Percentiles rank a stretch among this genome's conserved stretches.
These are phyloP conservation scores for Pandemis corylana DNA, from an alignment of 2,888 invertebrate genomes.

Conservation along the genomic window DNA sequence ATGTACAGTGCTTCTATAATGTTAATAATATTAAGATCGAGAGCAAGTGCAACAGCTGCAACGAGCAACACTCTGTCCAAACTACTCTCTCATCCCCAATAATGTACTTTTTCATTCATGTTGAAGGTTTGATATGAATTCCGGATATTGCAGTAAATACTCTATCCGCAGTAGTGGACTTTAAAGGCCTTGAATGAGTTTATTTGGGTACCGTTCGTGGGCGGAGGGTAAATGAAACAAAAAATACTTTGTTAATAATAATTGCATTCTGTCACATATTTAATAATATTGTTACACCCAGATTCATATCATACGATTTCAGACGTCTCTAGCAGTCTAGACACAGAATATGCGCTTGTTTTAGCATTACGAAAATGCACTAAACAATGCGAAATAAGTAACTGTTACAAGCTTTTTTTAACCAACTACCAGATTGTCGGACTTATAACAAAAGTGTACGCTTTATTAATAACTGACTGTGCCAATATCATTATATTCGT, in stretches of 20 bases:
- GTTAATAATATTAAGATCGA: no score
- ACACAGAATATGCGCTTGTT: constrained; percentile 56
- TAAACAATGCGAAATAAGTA: constrained; percentile 19
- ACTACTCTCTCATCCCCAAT: no score
- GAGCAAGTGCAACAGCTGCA: no score
- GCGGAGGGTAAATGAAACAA: constrained; percentile 24
- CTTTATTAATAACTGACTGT: constrained; percentile 7
- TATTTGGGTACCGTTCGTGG: no score
- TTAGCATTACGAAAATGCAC: constrained; percentile 42
- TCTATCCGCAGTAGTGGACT: no score
- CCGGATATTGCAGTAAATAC: no score
- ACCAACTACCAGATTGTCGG: constrained; percentile 12
- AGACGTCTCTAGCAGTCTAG: constrained; percentile 69
- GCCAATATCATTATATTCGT: background rate
- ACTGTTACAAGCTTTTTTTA: constrained; percentile 28
- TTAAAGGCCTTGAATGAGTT: no score
- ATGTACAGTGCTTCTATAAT: no score
- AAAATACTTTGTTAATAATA: constrained; percentile 69
- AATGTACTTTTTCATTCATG: no score
- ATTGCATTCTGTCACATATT: constrained; percentile 79
- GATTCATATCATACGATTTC: constrained; percentile 73
- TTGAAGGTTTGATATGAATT: no score
- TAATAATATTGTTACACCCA: constrained; percentile 76
- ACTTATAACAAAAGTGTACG: constrained; percentile 18
- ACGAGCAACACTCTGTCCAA: no score